Evolutionary conservation across 1,140 invertebrate genomes (phyloP).

Genomic region (Chrysopa pallens): DNA sequence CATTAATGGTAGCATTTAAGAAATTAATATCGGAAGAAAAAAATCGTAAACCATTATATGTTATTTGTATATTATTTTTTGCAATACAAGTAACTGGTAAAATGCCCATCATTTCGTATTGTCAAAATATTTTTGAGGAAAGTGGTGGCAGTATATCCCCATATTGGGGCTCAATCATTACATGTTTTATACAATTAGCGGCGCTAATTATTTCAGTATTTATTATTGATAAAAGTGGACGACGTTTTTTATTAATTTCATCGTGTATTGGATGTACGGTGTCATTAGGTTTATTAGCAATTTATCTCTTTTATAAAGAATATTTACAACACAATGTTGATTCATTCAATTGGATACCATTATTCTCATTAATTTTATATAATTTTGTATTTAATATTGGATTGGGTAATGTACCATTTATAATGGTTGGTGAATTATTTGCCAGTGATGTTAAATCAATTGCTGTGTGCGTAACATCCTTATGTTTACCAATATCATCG

Average conservation of each 20-base stretch:
- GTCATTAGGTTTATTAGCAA: slow-evolving; percentile 27
- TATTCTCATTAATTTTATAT: slow-evolving; percentile 34
- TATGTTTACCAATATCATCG: slow-evolving; percentile 23
- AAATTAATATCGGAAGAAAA: slow-evolving; percentile 5
- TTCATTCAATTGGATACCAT: slow-evolving; percentile 27
- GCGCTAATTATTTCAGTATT: slow-evolving; percentile 16
- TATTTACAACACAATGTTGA: slow-evolving; percentile 16
- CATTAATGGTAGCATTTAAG: neutral
- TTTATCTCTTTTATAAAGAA: slow-evolving; percentile 31
- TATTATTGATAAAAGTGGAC: slow-evolving; percentile 18
- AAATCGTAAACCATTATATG: slow-evolving; percentile 11
- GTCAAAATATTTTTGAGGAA: neutral
- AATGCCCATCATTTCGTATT: neutral
- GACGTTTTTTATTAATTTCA: slow-evolving; percentile 17
- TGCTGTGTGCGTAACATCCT: slow-evolving; percentile 26
- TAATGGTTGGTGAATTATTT: slow-evolving; percentile 41
- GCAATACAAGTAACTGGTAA: slow-evolving; percentile 9
- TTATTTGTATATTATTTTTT: slow-evolving; percentile 11
- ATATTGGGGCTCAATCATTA: neutral
- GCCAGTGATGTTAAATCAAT: slow-evolving; percentile 38
- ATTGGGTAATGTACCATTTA: slow-evolving; percentile 36
- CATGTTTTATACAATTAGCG: slow-evolving; percentile 13
- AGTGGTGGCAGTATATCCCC: neutral
- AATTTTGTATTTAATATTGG: slow-evolving; percentile 35
- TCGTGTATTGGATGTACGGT: slow-evolving; percentile 24